Conservation (phyloP, 2,888 invertebrate species). For the Bimastos eiseni region DNA sequence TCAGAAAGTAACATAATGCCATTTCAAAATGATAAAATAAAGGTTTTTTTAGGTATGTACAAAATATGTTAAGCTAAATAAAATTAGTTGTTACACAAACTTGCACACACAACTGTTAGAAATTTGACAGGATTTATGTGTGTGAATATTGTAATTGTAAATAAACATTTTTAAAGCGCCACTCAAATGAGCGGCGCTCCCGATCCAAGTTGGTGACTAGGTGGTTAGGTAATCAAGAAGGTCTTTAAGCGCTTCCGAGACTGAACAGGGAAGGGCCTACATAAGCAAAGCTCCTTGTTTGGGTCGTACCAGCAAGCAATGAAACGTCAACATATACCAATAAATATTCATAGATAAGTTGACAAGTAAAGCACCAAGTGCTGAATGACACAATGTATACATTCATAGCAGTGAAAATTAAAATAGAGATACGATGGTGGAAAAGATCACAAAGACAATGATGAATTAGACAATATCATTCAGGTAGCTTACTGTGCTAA, state of each 20-base stretch:
- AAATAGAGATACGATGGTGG: background rate
- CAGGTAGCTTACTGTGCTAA: background rate
- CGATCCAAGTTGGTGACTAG: too few relatives aligned
- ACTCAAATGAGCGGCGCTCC: too few relatives aligned
- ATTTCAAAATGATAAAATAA: background rate
- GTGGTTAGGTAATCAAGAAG: too few relatives aligned
- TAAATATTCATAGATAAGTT: background rate
- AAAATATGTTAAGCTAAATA: background rate
- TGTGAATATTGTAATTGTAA: too few relatives aligned
- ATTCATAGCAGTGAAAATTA: background rate
- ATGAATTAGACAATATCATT: too few relatives aligned
- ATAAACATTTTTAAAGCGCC: too few relatives aligned
- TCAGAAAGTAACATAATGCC: background rate
- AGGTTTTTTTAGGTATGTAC: background rate
- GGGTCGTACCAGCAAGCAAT: background rate
- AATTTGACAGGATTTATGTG: background rate
- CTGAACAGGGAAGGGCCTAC: too few relatives aligned
- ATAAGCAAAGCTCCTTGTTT: too few relatives aligned
- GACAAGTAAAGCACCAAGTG: background rate
- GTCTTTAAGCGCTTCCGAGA: too few relatives aligned
- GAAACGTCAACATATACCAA: constrained; percentile 13
- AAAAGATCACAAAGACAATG: background rate
- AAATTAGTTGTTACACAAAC: background rate
- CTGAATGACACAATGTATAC: background rate
- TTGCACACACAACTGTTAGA: too few relatives aligned